These are phyloP conservation scores for Monopterus albus DNA, from an alignment of 2,113 vertebrate genomes.

Conservation along the genomic window DNA sequence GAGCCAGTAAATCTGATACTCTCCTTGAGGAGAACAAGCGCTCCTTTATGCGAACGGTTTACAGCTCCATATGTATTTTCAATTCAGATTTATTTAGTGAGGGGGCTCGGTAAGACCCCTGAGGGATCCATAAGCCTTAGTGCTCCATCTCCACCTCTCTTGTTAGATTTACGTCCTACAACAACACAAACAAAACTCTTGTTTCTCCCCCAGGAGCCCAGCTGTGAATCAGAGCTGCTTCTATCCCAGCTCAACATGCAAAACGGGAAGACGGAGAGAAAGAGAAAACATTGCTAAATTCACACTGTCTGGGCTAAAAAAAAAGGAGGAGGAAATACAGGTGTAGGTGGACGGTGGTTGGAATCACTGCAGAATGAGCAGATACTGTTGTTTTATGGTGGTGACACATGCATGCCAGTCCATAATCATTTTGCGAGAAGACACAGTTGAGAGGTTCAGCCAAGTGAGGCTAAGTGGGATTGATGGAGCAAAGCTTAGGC, in stretches of 20 bases:
- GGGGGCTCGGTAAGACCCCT: constrained; percentile 66
- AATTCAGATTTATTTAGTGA: constrained; percentile 83
- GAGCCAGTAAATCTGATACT: constrained; percentile 79
- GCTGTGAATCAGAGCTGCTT: constrained; percentile 71
- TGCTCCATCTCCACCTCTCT: constrained; percentile 76
- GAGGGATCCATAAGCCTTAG: constrained; percentile 76
- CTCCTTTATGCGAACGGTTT: constrained; percentile 78
- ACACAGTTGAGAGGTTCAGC: constrained; percentile 55
- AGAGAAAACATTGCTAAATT: constrained; percentile 40
- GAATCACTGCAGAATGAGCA: constrained; percentile 23
- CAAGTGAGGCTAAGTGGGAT: constrained; percentile 66
- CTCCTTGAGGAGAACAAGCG: constrained; percentile 74
- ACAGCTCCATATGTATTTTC: constrained; percentile 83
- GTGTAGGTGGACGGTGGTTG: constrained; percentile 26
- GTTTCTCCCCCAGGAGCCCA: constrained; percentile 74
- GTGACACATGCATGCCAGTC: constrained; percentile 56
- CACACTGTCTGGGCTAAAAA: constrained; percentile 27
- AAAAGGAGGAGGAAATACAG: constrained; percentile 15
- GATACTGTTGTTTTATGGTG: constrained; percentile 40
- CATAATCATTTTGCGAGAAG: constrained; percentile 61
- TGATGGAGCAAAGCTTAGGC: constrained; percentile 61
- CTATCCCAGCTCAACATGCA: constrained; percentile 50
- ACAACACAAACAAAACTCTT: constrained; percentile 81
- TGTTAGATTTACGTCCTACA: constrained; percentile 80
- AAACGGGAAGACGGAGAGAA: constrained; percentile 46